Base-by-base conservation (phyloP, 2,888 invertebrate genomes). In the Globia sparganii region DNA sequence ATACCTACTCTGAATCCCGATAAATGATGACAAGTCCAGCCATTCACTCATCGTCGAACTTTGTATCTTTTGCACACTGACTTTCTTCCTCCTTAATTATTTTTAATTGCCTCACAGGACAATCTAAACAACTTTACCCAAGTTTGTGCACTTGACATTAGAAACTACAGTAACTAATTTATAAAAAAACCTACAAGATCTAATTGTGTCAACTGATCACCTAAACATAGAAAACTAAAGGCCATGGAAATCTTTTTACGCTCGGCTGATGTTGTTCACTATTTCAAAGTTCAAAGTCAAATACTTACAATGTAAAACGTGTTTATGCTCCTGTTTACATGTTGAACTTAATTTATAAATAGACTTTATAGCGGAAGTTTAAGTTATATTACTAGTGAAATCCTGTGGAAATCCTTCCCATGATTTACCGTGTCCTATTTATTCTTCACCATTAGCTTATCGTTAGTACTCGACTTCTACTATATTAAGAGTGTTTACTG, bases 171-270 rank as follows among this genome's bases (percentile, higher is more conserved):
- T 59, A 71, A 40, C 31, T 0, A n/a, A 28, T 8, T 66, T 40
- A 8, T 21, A 61, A 78, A 80, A 80, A 85, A 78, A 73, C 37
- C 34, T 49, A 53, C 69, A 78, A 65, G 74, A 53, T 78, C 62
- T 85, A 80, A 77, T 79, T 79, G 69, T 80, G 66, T 70, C 72
- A 73, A 81, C 64, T 80, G 68, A 77, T 84, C 67, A 69, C 73
- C 71, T 76, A 77, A 81, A 81, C 61, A 78, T 65, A 69, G 75
- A 83, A 80, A 78, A 77, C 28, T 46, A 73, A 85, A 80, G 87
- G 82, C 80, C 88, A 86, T 66, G 78, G 78, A 75, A 64, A 80
- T 76, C 78, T 78, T 78, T 83, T 78, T 72, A 82, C 79, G 80
- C 67, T 74, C 70, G 70, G 62, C 37, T 84, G 77, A 79, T 73